Base-by-base conservation (phyloP, 2,113 vertebrate species). In the Xerus inauris region DNA sequence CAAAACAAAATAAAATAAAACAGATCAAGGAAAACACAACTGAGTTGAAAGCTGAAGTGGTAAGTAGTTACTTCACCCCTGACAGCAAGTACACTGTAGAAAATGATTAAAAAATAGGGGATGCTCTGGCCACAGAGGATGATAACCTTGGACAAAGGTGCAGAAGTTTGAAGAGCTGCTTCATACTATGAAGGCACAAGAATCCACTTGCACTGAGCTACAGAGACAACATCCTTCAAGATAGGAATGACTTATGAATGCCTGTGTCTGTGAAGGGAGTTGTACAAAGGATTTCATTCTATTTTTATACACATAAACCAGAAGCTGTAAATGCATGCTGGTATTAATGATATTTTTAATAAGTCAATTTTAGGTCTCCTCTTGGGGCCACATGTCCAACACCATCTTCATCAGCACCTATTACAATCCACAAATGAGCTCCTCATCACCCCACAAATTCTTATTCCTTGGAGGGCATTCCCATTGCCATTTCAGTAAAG, bases 1-100 rank as follows among this genome's bases (percentile, higher is more conserved):
- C 28, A 79, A 92, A 75, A 89, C 81, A 54, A 54, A 57, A 57
- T 20, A 35, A 79, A 92, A 71, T n/a, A n/a, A 89, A 90, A 73
- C 26, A 30, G 76, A 40, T 69, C n/a, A 49, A 92, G 40, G 14
- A 51, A 86, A 42, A 85, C 2, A 59, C 24, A 79, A 69, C 59
- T 79, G 6, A 28, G 4, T 42, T 8, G n/a, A 89, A 54, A 88
- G 26, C 14, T 10, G 1, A 91, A 72, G n/a, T 28, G 30, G 20
- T 51, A 32, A 28, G 57, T 73, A 38, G n/a, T 87, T 65, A 64
- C 75, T 38, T 84, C 42, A 47, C 32, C 19, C 24, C 47, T 13
- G 3, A 11, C 24, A 45, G 38, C 45, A 94, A 67, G 45, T 35
- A 57, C 5, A 57, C 14, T 49, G 81, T 67, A 82, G 38, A 7